Percentiles rank a stretch among this genome's conserved stretches.
Evolutionary conservation across 1,140 invertebrate genomes (phyloP).

Genomic region (Odontomachus brunneus): DNA sequence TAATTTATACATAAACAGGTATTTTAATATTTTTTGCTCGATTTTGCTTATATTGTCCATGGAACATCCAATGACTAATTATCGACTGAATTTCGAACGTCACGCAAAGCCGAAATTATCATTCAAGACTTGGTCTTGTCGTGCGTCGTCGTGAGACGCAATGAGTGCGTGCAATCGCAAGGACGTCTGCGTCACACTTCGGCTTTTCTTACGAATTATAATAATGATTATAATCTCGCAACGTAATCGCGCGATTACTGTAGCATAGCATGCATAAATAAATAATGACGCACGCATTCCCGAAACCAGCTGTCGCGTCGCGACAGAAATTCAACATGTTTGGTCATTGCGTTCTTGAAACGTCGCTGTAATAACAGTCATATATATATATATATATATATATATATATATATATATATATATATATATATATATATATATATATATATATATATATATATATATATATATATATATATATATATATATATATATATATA

Average conservation of each 20-base stretch:
- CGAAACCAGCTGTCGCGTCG: neutral
- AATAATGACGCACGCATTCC: conserved; percentile 3
- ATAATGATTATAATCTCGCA: conserved; percentile 24
- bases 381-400: no score
- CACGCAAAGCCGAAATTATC: neutral
- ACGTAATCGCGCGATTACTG: neutral
- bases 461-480: no score
- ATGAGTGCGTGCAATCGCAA: conserved; percentile 1
- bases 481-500: no score
- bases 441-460: no score
- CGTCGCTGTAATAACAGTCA: neutral
- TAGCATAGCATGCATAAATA: neutral
- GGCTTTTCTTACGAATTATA: conserved; percentile 23
- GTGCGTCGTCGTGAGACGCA: conserved; percentile 5
- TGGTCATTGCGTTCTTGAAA: neutral
- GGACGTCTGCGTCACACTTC: conserved; percentile 17
- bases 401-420: no score
- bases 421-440: no score
- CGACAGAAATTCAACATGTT: neutral
- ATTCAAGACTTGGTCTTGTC: conserved; percentile 15
- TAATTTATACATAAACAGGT: no score
- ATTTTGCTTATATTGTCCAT: no score
- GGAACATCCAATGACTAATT: neutral
- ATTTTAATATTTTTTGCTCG: no score
- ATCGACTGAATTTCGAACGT: neutral